Base-by-base conservation (phyloP, 2,113 vertebrate genomes). In the Engraulis encrasicolus region DNA sequence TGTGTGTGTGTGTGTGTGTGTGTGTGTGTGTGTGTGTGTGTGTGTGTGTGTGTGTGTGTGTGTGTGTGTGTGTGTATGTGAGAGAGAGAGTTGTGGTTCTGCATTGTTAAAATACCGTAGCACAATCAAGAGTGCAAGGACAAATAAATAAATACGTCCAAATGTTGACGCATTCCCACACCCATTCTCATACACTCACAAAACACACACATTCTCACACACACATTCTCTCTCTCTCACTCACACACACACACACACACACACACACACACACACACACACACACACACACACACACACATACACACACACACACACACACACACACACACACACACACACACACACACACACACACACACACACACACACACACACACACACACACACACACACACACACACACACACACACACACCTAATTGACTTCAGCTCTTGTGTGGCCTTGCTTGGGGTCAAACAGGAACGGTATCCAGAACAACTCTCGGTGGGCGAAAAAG, bases 241-340 rank as follows among this genome's bases (percentile, higher is more conserved):
- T n/a, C n/a, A 66, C 58, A 61, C 54, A 61, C n/a, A 61, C 54
- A 61, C 54, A 66, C 20, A 66, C 58, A 66, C 23, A 66, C 11
- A 58, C 18, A 58, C 52, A n/a, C 20, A 19, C 52, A 19, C 0
- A 19, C 52, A 19, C 52, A 58, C 52, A 54, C 52, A 54, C 52
- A 54, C 52, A 58, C 52, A 58, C 20, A 58, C 52, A 58, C 52
- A n/a, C 18, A 58, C 18, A 58, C 18, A 20, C 52, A 5, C 2
- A 58, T 6, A 19, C 52, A n/a, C 7, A 52, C 50, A 52, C 50
- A 52, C 50, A 14, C 12, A 2, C 1, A n/a, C 52, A 58, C 52
- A 58, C 2, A n/a, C 52, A 61, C 54, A 61, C 14, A n/a, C n/a
- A n/a, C n/a, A n/a, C n/a, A n/a, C n/a, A n/a, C n/a, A n/a, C n/a